Base-by-base conservation (phyloP, 2,888 invertebrate species). In the Apodemia mormo region DNA sequence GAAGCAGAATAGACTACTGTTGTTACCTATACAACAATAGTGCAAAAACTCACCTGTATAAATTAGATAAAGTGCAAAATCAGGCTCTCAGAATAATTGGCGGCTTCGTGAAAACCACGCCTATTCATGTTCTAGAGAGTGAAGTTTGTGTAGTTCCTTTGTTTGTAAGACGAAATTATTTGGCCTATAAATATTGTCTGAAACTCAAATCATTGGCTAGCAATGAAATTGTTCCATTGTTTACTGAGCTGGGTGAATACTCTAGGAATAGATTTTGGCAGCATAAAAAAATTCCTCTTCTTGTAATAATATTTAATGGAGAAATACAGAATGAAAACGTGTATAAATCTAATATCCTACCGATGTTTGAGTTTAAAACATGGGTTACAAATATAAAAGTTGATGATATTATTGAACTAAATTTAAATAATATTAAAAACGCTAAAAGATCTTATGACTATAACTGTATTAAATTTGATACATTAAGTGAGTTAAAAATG, bases 81-180 rank as follows among this genome's bases (percentile, higher is more conserved):
- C 52, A 52, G 52, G 52, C n/a, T 52, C 52, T 52, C 52, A 52
- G 52, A 52, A 52, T 52, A n/a, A 52, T 52, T 2, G 52, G 52
- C n/a, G 52, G 40, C 40, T 40, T 9, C 40, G 40, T 40, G 40
- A 40, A 40, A 40, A 40, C 40, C 40, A 40, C 40, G 1, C 40
- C 9, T 40, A 40, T 40, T 40, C 40, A 40, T 40, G 40, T 40
- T 40, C 9, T 40, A 40, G 52, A 52, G 8, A 52, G n/a, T 52
- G 52, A 52, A 52, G 52, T 52, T 52, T 52, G 14, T 52, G n/a
- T 52, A 52, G 52, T 52, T 7, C 52, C 52, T 52, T 52, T 52
- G n/a, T 52, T 52, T 52, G 2, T 52, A 40, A 40, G 40, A 40
- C 40, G 40, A 40, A 40, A 40, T 40, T 40, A 40, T 9, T 40